A percentile compares a stretch with the other conserved stretches of the same genome.
phyloP scores from a whole-genome alignment of 2,888 invertebrate species.

The Stegana nigrithorax region DNA sequence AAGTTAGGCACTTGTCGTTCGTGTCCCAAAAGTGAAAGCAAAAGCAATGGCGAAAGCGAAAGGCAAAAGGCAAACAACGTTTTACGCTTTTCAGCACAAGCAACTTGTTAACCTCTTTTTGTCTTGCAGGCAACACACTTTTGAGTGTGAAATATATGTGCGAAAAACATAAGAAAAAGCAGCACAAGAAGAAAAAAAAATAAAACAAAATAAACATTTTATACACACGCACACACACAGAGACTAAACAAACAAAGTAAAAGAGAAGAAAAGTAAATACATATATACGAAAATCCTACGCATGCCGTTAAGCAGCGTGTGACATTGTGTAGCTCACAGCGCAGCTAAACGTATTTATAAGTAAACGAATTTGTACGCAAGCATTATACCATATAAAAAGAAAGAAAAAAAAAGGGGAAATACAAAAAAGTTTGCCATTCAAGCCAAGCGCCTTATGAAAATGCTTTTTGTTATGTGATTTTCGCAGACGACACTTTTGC shows the following conservation, averaged over 20 bases:
- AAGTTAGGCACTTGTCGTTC: too few species aligned
- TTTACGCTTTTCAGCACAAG: slow-evolving; percentile 7
- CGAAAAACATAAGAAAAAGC: not conserved
- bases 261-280: not conserved
- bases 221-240: not conserved
- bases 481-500: slow-evolving; percentile 21
- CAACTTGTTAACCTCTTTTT: slow-evolving; percentile 56
- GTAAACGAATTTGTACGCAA: too few species aligned
- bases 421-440: slow-evolving; percentile 42
- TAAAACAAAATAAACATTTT: not conserved
- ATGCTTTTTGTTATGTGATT: slow-evolving; percentile 20
- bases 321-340: too few species aligned
- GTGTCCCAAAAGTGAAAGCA: too few species aligned
- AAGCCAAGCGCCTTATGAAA: slow-evolving; percentile 36
- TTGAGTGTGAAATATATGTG: too few species aligned
- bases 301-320: too few species aligned
- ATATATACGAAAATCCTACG: too few species aligned
- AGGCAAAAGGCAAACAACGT: slow-evolving; percentile 14
- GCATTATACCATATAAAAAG: not conserved
- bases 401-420: not conserved
- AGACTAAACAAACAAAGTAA: not conserved
- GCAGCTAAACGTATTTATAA: too few species aligned
- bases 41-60: too few species aligned
- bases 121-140: too few species aligned
- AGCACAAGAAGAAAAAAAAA: not conserved